Percentiles rank a stretch among this genome's conserved stretches.
Evolutionary conservation across 2,113 vertebrate genomes (phyloP).

Genomic region (Oceanodroma tethys): DNA sequence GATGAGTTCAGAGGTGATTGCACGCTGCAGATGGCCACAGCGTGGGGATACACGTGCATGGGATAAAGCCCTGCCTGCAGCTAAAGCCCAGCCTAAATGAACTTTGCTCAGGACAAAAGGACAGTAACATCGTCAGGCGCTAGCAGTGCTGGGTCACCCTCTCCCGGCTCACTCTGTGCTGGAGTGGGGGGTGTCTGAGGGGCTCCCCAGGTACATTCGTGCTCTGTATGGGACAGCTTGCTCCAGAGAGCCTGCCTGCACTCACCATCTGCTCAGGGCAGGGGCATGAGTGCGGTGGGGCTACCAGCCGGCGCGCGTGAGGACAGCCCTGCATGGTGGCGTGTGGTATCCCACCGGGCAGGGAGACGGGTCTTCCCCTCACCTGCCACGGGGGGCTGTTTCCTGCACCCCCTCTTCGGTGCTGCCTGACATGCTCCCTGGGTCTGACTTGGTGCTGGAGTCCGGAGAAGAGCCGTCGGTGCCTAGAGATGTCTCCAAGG

Average conservation of each 20-base stretch:
- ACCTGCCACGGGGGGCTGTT: background rate
- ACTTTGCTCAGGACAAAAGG: background rate
- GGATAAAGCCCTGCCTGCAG: background rate
- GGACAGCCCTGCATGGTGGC: accelerated
- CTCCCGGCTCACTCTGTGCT: background rate
- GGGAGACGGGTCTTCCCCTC: background rate
- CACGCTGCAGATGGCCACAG: background rate
- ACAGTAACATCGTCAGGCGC: too few species aligned
- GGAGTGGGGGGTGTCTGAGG: accelerated
- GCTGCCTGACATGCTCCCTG: accelerated
- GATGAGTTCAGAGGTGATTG: background rate
- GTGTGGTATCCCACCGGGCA: accelerated
- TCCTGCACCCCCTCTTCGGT: background rate
- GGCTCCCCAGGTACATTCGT: background rate
- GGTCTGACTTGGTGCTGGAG: accelerated
- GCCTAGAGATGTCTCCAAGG: background rate
- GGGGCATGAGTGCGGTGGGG: accelerated
- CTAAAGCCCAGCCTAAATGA: background rate
- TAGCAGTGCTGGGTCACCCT: background rate
- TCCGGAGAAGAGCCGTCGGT: accelerated
- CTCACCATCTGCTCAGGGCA: background rate
- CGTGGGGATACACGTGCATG: background rate
- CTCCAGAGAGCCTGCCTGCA: background rate
- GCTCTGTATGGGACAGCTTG: background rate
- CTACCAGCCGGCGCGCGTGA: accelerated